Evolutionary conservation across 2,888 invertebrate species (phyloP).

Genomic region (Patella ulyssiponensis): DNA sequence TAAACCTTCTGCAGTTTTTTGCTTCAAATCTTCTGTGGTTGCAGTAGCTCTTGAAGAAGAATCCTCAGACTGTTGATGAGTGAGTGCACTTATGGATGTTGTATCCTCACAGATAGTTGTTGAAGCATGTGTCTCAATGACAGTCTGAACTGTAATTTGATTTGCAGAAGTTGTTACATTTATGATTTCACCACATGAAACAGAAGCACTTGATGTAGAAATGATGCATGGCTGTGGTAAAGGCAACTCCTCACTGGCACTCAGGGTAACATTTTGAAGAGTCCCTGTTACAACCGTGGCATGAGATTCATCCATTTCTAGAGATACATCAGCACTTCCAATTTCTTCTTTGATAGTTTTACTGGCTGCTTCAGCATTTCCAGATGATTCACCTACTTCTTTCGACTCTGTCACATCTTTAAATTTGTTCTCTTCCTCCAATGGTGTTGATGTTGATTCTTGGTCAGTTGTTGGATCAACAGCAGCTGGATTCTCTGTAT

Average conservation of each 20-base stretch:
- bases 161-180: background rate
- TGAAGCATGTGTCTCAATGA: background rate
- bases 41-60: too few relatives aligned
- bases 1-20: too few relatives aligned
- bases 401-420: background rate
- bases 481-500: constrained; percentile 16
- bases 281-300: background rate
- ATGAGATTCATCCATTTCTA: background rate
- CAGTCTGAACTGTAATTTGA: background rate
- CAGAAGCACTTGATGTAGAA: background rate
- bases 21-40: too few relatives aligned
- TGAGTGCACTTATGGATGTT: too few relatives aligned
- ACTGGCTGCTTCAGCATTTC: background rate
- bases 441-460: background rate
- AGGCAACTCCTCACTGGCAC: background rate
- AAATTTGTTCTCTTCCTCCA: background rate
- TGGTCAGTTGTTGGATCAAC: constrained; percentile 12
- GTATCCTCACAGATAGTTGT: background rate
- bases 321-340: constrained; percentile 35
- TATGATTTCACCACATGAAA: background rate
- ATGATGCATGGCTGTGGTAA: constrained; percentile 1
- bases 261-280: constrained; percentile 2
- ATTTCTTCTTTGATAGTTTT: constrained; percentile 16
- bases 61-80: too few relatives aligned
- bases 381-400: background rate